phyloP scores from a whole-genome alignment of 2,797 vertebrate genomes.

The Syngnathus rostellatus region DNA sequence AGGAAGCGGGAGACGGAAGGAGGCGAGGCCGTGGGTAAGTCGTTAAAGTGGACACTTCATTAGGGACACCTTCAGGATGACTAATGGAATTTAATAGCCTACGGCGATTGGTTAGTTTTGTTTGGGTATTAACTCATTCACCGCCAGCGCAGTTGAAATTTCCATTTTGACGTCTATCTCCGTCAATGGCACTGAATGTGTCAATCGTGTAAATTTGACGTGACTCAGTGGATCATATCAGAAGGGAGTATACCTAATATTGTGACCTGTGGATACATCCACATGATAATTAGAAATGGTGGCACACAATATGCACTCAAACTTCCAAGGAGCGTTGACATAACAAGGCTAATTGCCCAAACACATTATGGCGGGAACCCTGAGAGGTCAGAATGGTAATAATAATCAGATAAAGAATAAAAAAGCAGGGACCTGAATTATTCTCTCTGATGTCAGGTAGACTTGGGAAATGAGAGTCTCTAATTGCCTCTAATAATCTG shows the following conservation, averaged over 20 bases:
- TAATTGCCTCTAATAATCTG: slow-evolving; percentile 39
- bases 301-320: slow-evolving; percentile 31
- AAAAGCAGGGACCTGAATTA: slow-evolving; percentile 52
- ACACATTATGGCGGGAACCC: slow-evolving; percentile 40
- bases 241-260: neutral
- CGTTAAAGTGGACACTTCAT: neutral
- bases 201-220: too few species aligned
- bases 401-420: slow-evolving; percentile 46
- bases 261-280: neutral
- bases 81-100: neutral
- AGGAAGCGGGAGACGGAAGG: slow-evolving; percentile 11
- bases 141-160: too few species aligned
- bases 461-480: slow-evolving; percentile 37
- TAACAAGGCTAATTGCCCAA: slow-evolving; percentile 50
- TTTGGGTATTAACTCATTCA: too few species aligned
- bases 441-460: slow-evolving; percentile 61
- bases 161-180: too few species aligned
- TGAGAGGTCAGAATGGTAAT: slow-evolving; percentile 46
- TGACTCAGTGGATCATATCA: too few species aligned
- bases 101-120: too few species aligned
- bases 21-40: neutral
- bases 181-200: too few species aligned
- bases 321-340: slow-evolving; percentile 41
- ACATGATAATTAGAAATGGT: slow-evolving; percentile 37
- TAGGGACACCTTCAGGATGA: neutral